These are phyloP conservation scores for rat (Rattus norvegicus) DNA, from an alignment of 2,113 vertebrate genomes.

Conservation along the genomic window DNA sequence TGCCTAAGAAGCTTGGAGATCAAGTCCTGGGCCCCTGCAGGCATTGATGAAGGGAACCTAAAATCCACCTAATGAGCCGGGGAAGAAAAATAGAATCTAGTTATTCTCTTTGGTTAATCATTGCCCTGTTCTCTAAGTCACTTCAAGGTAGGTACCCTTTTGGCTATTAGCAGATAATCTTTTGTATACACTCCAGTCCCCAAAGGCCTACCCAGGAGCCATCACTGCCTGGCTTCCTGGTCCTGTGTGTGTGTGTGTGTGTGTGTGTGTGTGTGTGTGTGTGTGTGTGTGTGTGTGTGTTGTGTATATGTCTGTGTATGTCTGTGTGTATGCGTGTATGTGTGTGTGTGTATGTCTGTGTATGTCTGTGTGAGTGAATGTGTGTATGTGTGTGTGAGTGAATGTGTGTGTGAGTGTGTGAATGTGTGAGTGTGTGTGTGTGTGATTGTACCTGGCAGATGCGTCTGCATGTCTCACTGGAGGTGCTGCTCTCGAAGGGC, in stretches of 20 bases:
- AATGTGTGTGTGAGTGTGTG: too few relatives aligned
- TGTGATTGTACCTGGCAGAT: constrained; percentile 80
- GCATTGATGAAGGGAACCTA: constrained; percentile 85
- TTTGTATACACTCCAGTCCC: neutral
- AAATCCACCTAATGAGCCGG: constrained; percentile 68
- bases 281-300: too few relatives aligned
- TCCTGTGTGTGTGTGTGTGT: too few relatives aligned
- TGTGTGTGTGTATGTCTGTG: too few relatives aligned
- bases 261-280: too few relatives aligned
- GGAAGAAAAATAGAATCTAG: neutral
- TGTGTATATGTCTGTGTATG: too few relatives aligned
- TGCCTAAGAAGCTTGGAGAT: constrained; percentile 90
- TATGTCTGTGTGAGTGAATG: too few relatives aligned
- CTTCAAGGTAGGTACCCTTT: neutral
- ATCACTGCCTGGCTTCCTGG: fast-evolving
- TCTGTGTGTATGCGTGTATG: too few relatives aligned
- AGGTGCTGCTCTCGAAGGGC: constrained; percentile 90
- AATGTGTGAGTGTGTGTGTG: too few relatives aligned
- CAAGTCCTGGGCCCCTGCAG: constrained; percentile 88
- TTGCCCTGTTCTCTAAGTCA: neutral
- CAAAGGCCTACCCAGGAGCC: neutral
- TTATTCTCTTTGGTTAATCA: neutral
- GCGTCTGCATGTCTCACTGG: constrained; percentile 88
- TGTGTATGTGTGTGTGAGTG: too few relatives aligned
- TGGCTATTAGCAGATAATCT: neutral